Conservation (phyloP, 2,888 invertebrate species). For the Hyalella azteca region DNA sequence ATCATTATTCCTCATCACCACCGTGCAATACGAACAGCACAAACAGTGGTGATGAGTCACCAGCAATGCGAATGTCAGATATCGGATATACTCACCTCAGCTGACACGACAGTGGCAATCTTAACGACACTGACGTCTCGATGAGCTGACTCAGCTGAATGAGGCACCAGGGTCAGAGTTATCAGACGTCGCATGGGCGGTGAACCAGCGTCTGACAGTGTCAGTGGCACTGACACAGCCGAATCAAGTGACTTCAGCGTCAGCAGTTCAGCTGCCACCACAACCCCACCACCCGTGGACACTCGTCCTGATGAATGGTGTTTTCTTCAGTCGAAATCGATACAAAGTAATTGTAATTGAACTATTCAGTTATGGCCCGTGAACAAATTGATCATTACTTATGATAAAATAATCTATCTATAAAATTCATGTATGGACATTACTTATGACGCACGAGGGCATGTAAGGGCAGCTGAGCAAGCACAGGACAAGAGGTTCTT, state of each 20-base stretch:
- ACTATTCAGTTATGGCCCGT: too few relatives aligned
- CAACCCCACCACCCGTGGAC: neutral
- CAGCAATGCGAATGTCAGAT: too few relatives aligned
- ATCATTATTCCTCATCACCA: too few relatives aligned
- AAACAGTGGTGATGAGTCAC: too few relatives aligned
- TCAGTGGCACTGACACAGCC: neutral
- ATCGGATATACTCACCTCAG: constrained; percentile 14
- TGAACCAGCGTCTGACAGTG: constrained; percentile 12
- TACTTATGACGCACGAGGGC: too few relatives aligned
- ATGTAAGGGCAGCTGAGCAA: too few relatives aligned
- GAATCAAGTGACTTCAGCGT: neutral
- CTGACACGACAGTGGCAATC: neutral
- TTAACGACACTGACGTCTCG: neutral
- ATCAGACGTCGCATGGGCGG: neutral
- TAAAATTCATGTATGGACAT: too few relatives aligned
- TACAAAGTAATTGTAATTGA: neutral
- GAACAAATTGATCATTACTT: too few relatives aligned
- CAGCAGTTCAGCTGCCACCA: constrained; percentile 11
- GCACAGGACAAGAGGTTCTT: too few relatives aligned
- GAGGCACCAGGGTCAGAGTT: neutral
- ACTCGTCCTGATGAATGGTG: neutral
- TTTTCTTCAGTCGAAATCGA: neutral
- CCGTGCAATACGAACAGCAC: too few relatives aligned
- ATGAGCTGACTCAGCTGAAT: neutral
- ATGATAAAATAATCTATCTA: too few relatives aligned